Percentiles rank a stretch among this genome's conserved stretches.
These are phyloP conservation scores for Linyphia triangularis DNA, from an alignment of 2,888 invertebrate genomes.

Conservation along the genomic window DNA sequence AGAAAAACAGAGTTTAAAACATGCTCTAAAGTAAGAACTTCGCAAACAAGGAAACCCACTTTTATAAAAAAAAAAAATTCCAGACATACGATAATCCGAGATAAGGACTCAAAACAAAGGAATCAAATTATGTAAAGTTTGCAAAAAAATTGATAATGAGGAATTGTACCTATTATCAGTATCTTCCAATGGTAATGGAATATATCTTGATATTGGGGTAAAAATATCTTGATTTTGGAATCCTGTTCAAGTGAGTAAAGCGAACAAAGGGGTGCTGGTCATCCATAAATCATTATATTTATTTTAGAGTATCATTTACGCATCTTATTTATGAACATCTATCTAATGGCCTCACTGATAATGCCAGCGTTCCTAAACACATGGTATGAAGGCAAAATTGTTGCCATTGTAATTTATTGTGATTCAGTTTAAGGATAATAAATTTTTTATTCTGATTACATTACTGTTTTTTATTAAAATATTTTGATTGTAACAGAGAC, in stretches of 20 bases:
- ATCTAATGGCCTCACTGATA: not conserved
- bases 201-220: too few relatives aligned
- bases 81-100: too few relatives aligned
- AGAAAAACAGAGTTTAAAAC: too few relatives aligned
- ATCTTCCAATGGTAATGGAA: too few relatives aligned
- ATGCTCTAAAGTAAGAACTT: too few relatives aligned
- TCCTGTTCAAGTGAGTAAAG: not conserved
- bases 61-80: too few relatives aligned
- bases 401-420: not conserved
- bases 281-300: slow-evolving; percentile 8
- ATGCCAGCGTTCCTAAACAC: not conserved
- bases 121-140: too few relatives aligned
- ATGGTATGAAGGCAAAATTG: not conserved
- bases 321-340: slow-evolving; percentile 66
- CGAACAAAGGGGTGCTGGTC: slow-evolving; percentile 33
- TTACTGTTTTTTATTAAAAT: not conserved
- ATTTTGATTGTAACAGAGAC: too few relatives aligned
- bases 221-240: not conserved
- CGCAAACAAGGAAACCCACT: too few relatives aligned
- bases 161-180: too few relatives aligned
- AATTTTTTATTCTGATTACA: not conserved
- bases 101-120: too few relatives aligned
- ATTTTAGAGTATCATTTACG: slow-evolving; percentile 39
- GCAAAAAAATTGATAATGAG: too few relatives aligned
- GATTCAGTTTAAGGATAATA: slow-evolving; percentile 15